Conservation (phyloP, 2,888 invertebrate species). For the Sinelater perroti region DNA sequence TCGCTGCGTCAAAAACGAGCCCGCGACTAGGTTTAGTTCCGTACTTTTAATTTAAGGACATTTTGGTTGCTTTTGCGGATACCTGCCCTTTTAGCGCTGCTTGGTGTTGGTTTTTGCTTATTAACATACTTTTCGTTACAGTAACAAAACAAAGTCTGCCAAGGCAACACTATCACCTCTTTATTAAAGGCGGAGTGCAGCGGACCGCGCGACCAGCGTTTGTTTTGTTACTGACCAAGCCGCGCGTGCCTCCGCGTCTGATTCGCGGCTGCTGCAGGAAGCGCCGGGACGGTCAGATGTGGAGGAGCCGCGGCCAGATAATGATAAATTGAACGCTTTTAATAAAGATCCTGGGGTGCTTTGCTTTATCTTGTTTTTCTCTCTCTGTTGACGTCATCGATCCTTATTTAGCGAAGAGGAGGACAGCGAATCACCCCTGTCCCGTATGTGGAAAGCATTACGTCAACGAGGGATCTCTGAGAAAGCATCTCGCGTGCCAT, state of each 20-base stretch:
- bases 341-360: constrained; percentile 59
- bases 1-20: too few relatives aligned
- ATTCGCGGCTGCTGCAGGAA: too few relatives aligned
- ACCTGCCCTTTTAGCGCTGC: constrained; percentile 48
- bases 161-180: constrained; percentile 1
- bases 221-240: constrained; percentile 27
- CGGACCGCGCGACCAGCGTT: background rate
- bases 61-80: constrained; percentile 54
- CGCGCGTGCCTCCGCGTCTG: constrained; percentile 19
- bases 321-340: constrained; percentile 38
- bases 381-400: constrained; percentile 74
- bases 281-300: constrained; percentile 1
- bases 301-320: background rate
- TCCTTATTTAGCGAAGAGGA: constrained; percentile 90
- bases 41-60: background rate
- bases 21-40: too few relatives aligned
- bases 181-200: background rate
- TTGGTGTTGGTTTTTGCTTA: constrained; percentile 48
- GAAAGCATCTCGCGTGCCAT: constrained; percentile 93
- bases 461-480: constrained; percentile 91
- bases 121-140: constrained; percentile 39
- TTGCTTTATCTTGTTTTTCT: constrained; percentile 65
- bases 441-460: constrained; percentile 96
- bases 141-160: constrained; percentile 31
- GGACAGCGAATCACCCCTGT: constrained; percentile 94